A percentile compares a stretch with the other conserved stretches of the same genome.
Conservation (phyloP, 2,888 invertebrate species). For the Drosophila antonietae region DNA sequence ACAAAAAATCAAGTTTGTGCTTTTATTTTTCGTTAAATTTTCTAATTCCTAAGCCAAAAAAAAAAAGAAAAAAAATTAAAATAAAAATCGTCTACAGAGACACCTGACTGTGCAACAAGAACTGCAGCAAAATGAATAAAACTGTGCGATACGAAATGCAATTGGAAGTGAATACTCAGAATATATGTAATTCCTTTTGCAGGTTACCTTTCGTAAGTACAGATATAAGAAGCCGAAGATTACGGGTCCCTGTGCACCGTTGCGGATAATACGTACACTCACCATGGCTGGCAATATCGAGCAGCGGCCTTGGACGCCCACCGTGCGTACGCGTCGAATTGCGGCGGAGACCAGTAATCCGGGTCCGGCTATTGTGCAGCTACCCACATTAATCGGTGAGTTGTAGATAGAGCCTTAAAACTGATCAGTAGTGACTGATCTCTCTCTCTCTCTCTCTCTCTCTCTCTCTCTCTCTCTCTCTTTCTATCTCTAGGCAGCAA, state of each 20-base stretch:
- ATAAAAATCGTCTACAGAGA: conserved; percentile 1
- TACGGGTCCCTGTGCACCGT: conserved; percentile 55
- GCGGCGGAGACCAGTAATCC: conserved; percentile 94
- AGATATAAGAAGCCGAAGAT: conserved; percentile 18
- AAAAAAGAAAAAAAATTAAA: neutral
- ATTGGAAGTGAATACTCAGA: neutral
- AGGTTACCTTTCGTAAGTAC: neutral
- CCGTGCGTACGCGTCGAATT: conserved; percentile 94
- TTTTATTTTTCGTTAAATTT: conserved; percentile 3
- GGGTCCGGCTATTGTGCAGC: conserved; percentile 93
- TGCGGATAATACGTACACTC: conserved; percentile 54
- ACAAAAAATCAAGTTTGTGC: conserved; percentile 10
- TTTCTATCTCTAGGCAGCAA: conserved; percentile 87
- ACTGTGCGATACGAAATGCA: conserved; percentile 14
- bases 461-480: neutral
- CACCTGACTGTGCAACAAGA: neutral
- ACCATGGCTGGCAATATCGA: conserved; percentile 88
- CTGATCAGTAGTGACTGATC: neutral
- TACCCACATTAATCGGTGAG: conserved; percentile 93
- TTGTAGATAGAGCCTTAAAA: too few species aligned
- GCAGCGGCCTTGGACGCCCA: conserved; percentile 96
- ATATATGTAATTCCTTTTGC: neutral
- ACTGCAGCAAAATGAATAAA: conserved; percentile 32
- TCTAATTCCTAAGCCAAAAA: neutral
- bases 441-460: neutral